Evolutionary conservation across 2,888 invertebrate genomes (phyloP).

Genomic region (Globia sparganii): DNA sequence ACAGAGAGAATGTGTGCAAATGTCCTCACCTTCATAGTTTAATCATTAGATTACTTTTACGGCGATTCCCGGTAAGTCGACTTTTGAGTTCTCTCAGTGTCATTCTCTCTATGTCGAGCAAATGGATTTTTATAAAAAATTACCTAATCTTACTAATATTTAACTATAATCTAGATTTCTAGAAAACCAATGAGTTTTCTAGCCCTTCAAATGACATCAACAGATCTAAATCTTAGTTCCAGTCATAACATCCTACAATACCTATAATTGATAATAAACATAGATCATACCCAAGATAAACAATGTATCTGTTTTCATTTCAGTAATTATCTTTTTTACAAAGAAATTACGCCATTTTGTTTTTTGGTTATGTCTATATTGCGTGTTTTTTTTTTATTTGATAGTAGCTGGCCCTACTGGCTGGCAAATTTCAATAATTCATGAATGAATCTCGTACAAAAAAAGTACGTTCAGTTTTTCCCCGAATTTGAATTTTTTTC

Average conservation of each 20-base stretch:
- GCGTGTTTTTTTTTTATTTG: background rate
- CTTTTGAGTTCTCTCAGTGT: background rate
- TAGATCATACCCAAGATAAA: too few species aligned
- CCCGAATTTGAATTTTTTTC: background rate
- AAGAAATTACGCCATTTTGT: background rate
- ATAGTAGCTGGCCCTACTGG: background rate
- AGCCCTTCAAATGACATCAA: background rate
- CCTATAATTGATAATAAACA: background rate
- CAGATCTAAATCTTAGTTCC: background rate
- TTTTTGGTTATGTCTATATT: background rate
- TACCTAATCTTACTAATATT: too few species aligned
- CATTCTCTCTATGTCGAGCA: background rate
- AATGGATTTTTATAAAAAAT: background rate
- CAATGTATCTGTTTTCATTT: constrained; percentile 3
- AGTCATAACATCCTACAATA: background rate
- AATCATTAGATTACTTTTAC: background rate
- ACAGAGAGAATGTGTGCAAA: background rate
- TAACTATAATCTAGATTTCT: too few species aligned
- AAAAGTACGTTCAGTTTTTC: background rate
- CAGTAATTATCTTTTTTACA: background rate
- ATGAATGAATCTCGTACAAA: background rate
- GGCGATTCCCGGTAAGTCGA: background rate
- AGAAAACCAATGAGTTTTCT: background rate
- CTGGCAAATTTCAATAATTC: background rate
- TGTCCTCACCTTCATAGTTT: background rate